Conservation (phyloP, 2,888 invertebrate species). For the Macrosoma leucophasiata region DNA sequence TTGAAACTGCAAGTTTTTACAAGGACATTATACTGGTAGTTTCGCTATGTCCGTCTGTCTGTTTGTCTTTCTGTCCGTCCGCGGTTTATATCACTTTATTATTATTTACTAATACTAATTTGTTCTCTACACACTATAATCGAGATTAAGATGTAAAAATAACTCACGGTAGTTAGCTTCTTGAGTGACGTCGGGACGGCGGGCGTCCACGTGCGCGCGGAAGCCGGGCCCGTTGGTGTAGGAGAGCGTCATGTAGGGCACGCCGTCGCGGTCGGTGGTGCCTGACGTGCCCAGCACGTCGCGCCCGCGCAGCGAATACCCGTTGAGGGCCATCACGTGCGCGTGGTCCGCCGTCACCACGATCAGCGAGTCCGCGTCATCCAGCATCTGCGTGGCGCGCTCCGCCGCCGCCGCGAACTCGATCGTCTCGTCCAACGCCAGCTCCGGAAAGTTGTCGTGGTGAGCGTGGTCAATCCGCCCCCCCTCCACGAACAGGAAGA, state of each 20-base stretch:
- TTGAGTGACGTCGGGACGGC: constrained; percentile 49
- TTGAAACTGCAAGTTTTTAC: too few species aligned
- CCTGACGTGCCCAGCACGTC: constrained; percentile 36
- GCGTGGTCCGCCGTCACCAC: constrained; percentile 84
- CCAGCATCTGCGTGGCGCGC: constrained; percentile 38
- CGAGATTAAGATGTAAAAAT: too few species aligned
- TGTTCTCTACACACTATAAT: too few species aligned
- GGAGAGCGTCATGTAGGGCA: constrained; percentile 71
- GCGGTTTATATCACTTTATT: too few species aligned
- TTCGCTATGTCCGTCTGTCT: too few species aligned
- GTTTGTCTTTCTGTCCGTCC: too few species aligned
- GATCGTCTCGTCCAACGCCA: constrained; percentile 78
- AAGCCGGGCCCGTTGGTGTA: constrained; percentile 77
- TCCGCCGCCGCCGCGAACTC: constrained; percentile 74
- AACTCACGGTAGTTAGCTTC: constrained; percentile 27
- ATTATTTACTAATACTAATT: too few species aligned
- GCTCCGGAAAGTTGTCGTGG: constrained; percentile 66
- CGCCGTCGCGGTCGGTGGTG: constrained; percentile 46
- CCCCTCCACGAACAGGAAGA: constrained; percentile 80
- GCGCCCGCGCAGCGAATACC: constrained; percentile 73
- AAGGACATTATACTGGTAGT: too few species aligned
- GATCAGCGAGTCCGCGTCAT: constrained; percentile 79
- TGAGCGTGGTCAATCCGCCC: constrained; percentile 78
- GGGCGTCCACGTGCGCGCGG: constrained; percentile 37
- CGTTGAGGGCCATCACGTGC: constrained; percentile 78